Evolutionary conservation across 2,113 vertebrate genomes (phyloP).

Genomic region (Festucalex cinctus): DNA sequence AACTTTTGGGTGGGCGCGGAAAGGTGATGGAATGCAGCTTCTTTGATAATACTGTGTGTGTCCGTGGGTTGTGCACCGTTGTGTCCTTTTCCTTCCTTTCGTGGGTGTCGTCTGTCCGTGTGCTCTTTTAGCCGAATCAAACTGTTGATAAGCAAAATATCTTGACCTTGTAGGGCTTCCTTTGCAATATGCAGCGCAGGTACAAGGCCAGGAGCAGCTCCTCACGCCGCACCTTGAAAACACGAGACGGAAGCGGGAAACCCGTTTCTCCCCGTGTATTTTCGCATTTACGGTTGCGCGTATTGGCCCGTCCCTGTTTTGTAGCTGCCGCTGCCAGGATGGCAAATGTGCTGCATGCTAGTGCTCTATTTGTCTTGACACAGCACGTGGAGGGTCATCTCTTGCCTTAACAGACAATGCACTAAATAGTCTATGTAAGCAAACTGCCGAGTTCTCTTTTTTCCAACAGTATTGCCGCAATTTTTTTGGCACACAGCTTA

Average conservation of each 20-base stretch:
- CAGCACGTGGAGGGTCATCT: conserved; percentile 70
- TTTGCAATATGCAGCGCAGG: conserved; percentile 79
- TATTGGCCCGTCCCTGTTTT: conserved; percentile 54
- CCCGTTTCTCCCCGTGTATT: conserved; percentile 20
- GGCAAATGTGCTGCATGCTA: conserved; percentile 66
- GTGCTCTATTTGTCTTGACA: conserved; percentile 70
- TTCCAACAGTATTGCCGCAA: conserved; percentile 65
- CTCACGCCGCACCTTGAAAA: conserved; percentile 42
- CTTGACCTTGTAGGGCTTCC: conserved; percentile 78
- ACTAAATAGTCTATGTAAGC: conserved; percentile 69
- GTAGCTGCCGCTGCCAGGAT: conserved; percentile 63
- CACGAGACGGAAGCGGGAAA: not conserved
- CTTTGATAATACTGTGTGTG: conserved; percentile 62
- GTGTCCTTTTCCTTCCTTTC: conserved; percentile 6
- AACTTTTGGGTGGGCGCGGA: conserved; percentile 58
- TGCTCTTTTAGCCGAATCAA: conserved; percentile 62
- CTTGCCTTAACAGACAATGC: conserved; percentile 74
- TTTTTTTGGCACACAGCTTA: conserved; percentile 58
- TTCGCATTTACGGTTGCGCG: conserved; percentile 51
- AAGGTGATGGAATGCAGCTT: conserved; percentile 69
- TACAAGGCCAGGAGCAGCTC: conserved; percentile 63
- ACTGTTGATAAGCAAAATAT: conserved; percentile 67
- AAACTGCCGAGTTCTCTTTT: conserved; percentile 68
- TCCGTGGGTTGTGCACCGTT: conserved; percentile 55
- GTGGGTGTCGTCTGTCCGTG: conserved; percentile 7